Percentiles rank a stretch among this genome's conserved stretches.
These are phyloP conservation scores for Steatornis caripensis DNA, from an alignment of 2,113 vertebrate genomes.

Conservation along the genomic window DNA sequence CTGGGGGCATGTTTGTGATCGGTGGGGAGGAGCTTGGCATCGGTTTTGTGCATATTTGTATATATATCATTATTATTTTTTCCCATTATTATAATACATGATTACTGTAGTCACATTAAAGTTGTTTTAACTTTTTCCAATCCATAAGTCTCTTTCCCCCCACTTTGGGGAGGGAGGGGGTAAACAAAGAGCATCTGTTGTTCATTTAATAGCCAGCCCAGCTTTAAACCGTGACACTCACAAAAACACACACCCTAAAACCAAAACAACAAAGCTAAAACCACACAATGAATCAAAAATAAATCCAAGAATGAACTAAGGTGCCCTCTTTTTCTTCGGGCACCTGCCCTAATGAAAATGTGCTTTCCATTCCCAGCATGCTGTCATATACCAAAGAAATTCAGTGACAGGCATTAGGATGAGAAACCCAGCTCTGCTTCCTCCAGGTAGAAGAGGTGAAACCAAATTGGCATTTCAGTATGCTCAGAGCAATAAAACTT, in stretches of 20 bases:
- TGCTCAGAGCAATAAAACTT: neutral
- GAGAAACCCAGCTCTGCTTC: neutral
- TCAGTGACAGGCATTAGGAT: neutral
- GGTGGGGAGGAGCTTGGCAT: no score
- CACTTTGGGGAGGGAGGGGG: no score
- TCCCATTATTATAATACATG: no score
- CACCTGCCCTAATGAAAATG: neutral
- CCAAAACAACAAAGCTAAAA: neutral
- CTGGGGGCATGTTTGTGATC: no score
- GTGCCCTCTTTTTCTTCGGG: neutral
- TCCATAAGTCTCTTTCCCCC: no score
- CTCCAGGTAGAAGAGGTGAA: conserved; percentile 2
- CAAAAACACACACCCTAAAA: neutral
- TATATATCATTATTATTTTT: no score
- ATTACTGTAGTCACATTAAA: no score
- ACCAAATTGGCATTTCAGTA: neutral
- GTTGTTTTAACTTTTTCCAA: no score
- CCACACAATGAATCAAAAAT: neutral
- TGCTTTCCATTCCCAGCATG: neutral
- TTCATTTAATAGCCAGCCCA: no score
- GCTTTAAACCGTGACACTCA: no score
- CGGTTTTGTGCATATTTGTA: no score
- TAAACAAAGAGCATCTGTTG: no score
- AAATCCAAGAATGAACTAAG: neutral
- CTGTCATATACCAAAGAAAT: neutral